phyloP scores from a whole-genome alignment of 2,113 vertebrate genomes.

The Brachypteracias leptosomus region DNA sequence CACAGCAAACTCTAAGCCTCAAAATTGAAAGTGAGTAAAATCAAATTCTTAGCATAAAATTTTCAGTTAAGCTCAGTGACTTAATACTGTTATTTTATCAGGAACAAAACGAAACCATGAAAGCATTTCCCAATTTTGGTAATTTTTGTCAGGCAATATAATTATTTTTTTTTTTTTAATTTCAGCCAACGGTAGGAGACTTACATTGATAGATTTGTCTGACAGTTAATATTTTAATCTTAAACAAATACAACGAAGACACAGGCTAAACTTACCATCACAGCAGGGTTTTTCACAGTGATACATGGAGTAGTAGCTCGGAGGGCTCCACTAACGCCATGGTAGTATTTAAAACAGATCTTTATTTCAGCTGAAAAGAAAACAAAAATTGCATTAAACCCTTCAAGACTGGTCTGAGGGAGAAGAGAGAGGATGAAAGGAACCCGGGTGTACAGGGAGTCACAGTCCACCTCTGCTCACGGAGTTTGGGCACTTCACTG shows the following conservation, averaged over 20 bases:
- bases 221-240: neutral
- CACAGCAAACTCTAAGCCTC: neutral
- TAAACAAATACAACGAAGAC: neutral
- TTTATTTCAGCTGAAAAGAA: constrained; percentile 92
- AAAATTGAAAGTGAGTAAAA: neutral
- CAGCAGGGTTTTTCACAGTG: constrained; percentile 94
- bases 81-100: neutral
- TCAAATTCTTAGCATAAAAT: neutral
- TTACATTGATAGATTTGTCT: neutral
- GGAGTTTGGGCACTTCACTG: neutral
- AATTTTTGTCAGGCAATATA: neutral
- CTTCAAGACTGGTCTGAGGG: neutral
- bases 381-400: neutral
- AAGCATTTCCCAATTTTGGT: neutral
- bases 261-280: constrained; percentile 80
- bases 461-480: neutral
- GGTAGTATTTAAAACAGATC: constrained; percentile 99
- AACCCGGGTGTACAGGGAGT: neutral
- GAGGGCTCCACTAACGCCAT: constrained; percentile 94
- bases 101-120: neutral
- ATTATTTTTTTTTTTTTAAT: neutral
- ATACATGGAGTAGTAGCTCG: constrained; percentile 97
- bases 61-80: neutral
- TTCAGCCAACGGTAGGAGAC: neutral
- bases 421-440: neutral